Percentiles rank a stretch among this genome's conserved stretches.
Evolutionary conservation across 37 sponge, comb jelly and placozoan species (phyloP).

Genomic region (Ephydatia muelleri): DNA sequence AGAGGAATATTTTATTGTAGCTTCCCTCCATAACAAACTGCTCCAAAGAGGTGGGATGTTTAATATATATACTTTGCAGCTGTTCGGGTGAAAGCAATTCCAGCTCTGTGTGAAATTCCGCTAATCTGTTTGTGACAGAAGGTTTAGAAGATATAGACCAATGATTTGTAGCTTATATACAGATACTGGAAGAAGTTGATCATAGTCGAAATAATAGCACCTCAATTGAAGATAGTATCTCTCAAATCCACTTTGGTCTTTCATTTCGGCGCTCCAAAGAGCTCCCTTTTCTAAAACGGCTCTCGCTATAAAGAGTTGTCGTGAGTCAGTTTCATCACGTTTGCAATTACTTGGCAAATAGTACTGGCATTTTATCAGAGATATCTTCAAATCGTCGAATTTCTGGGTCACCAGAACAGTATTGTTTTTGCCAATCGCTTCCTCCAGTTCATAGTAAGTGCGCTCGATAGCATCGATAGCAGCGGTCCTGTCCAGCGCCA

Average conservation of each 20-base stretch:
- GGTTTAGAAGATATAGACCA: constrained; percentile 88
- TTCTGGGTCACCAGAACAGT: background rate
- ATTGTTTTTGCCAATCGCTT: background rate
- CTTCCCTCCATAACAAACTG: constrained; percentile 98
- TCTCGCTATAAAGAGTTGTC: constrained; percentile 70
- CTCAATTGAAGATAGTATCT: constrained; percentile 94
- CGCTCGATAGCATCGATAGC: background rate
- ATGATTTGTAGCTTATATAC: constrained; percentile 83
- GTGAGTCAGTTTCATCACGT: constrained; percentile 22
- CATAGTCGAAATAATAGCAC: constrained; percentile 93
- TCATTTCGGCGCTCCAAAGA: constrained; percentile 86
- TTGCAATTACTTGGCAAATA: background rate
- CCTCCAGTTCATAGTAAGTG: background rate
- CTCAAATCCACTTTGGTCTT: constrained; percentile 87
- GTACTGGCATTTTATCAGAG: background rate
- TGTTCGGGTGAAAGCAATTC: constrained; percentile 81
- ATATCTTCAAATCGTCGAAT: background rate
- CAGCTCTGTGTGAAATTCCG: constrained; percentile 97
- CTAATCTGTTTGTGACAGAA: constrained; percentile 91
- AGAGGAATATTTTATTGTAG: constrained; percentile 93
- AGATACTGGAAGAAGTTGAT: constrained; percentile 59
- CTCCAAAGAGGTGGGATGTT: constrained; percentile 88
- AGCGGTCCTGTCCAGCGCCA: background rate
- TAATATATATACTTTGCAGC: constrained; percentile 85
- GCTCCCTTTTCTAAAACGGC: constrained; percentile 95